Evolutionary conservation across 2,888 invertebrate species (phyloP).

Genomic region (Caenorhabditis wallacei): DNA sequence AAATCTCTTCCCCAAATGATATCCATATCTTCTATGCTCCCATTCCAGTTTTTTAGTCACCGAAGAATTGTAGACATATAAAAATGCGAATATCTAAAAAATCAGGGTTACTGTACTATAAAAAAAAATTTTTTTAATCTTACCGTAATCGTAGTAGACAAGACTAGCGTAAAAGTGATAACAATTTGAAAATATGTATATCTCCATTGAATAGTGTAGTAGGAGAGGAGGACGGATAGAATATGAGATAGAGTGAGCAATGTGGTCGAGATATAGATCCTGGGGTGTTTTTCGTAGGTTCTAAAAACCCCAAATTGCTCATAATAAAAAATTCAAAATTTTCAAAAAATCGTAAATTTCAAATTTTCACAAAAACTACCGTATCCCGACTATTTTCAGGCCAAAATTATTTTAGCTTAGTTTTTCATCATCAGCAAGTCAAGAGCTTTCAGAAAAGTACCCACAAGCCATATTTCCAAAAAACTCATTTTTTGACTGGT

Average conservation of each 20-base stretch:
- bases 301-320: too few species aligned
- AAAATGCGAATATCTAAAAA: slow-evolving; percentile 27
- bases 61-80: slow-evolving; percentile 35
- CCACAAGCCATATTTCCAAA: too few species aligned
- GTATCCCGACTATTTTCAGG: too few species aligned
- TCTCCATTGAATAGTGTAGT: slow-evolving; percentile 35
- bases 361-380: too few species aligned
- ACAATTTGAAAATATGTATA: slow-evolving; percentile 37
- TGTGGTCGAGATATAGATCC: slow-evolving; percentile 24
- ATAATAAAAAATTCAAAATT: too few species aligned
- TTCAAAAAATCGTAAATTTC: too few species aligned
- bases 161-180: slow-evolving; percentile 7
- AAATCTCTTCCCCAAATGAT: slow-evolving; percentile 47
- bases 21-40: slow-evolving; percentile 40
- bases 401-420: not conserved
- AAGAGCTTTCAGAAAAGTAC: too few species aligned
- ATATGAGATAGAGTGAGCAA: slow-evolving; percentile 6
- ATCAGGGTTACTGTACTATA: not conserved
- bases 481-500: too few species aligned
- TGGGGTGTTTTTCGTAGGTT: slow-evolving; percentile 38
- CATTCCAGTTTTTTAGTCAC: slow-evolving; percentile 33
- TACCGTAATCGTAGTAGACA: slow-evolving; percentile 20
- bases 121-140: not conserved
- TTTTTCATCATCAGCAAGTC: not conserved
- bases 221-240: slow-evolving; percentile 16